Base-by-base conservation (phyloP, 2,797 vertebrate species). In the Brotula barbata region DNA sequence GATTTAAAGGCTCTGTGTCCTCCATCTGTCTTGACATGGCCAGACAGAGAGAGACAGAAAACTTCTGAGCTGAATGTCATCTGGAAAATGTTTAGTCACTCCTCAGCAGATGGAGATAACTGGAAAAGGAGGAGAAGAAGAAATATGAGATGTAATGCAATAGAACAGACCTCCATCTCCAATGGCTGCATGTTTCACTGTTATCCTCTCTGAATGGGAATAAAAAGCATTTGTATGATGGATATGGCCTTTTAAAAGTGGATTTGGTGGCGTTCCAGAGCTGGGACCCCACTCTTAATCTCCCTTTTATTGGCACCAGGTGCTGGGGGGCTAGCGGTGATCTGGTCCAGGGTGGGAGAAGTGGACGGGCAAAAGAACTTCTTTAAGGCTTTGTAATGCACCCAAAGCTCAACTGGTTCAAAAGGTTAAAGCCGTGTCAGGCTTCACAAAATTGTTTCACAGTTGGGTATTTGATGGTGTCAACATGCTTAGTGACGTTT, bases 291-390 rank as follows among this genome's bases (percentile, higher is more conserved):
- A 48, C 17, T 33, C 46, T 20, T 74, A 68, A 77, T 81, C 71
- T 60, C 16, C 1, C 0, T 4, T 59, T 80, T 67, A 82, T 75
- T 73, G 61, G 68, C 56, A 72, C 58, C 77, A 81, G 75, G 71
- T 81, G 77, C 47, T 45, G 39, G 39, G 25, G 25, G 25, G 25
- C 25, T 8, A 8, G 15, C 11, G n/a, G 39, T 17, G 39, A 40
- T 40, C 7, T 6, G 39, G 39, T 16, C 15, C 6, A 40, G 2
- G 19, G 34, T 10, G 41, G 19, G 13, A 40, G 46, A 28, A 33
- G 14, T 21, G 14, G 31, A 31, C 13, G 15, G 8, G 39, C 14
- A 14, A 20, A 22, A 19, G 12, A 43, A 37, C 40, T 36, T 6
- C 0, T 6, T 43, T 17, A 17, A 12, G 15, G 9, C 6, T 33